Base-by-base conservation (phyloP, 2,797 vertebrate species). In the Syngnathus acus region DNA sequence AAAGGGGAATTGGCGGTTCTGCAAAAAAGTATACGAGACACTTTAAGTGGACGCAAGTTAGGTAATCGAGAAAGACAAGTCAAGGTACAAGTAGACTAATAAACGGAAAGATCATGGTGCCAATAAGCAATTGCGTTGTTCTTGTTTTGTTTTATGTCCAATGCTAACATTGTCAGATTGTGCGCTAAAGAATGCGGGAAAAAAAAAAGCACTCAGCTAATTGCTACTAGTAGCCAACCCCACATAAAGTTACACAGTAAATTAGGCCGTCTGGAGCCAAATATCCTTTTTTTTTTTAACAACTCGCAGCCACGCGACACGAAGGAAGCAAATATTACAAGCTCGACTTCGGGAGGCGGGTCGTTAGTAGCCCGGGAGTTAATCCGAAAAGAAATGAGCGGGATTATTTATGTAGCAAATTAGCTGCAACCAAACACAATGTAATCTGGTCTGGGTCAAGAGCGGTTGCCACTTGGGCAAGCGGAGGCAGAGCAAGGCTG, bases 371-470 rank as follows among this genome's bases (percentile, higher is more conserved):
- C 93, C 91, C 85, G 90, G 92, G 89, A 91, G 92, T 92, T 92
- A 91, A 91, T 91, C 87, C 91, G 85, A 84, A 43, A 87, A 87
- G 87, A 92, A 93, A 94, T 92, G 94, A 91, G 86, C 81, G 64
- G 86, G 82, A 88, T 90, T 92, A 90, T 92, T 91, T 90, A 90
- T 78, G 75, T 92, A 94, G 93, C 94, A 95, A 96, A 95, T 95
- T 93, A 94, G 93, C 91, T 92, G 90, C 92, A 94, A 93, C 94
- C 92, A 93, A 94, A 92, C 92, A 91, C 86, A 91, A 88, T 90
- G 90, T 90, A 91, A 91, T 91, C 86, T 89, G 88, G 87, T 90
- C 89, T 80, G 83, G 83, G 84, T 91, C 91, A 89, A 92, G 89
- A 90, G 91, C 79, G 76, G 88, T 70, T 51, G 87, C 86, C 84